Evolutionary conservation across 2,797 vertebrate species (phyloP).

Genomic region (Propithecus deckenii): DNA sequence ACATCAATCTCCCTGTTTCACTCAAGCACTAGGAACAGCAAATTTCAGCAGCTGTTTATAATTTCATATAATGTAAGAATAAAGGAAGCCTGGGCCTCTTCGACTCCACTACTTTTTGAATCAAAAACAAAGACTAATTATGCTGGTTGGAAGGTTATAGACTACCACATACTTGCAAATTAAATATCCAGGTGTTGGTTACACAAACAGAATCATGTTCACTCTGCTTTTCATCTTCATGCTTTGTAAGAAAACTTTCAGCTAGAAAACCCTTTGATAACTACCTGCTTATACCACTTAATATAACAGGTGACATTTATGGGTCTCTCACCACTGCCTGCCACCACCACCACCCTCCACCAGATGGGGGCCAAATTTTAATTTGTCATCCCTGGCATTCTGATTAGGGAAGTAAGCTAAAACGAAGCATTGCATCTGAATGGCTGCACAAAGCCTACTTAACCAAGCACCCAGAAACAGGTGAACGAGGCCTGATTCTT

Average conservation of each 20-base stretch:
- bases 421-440: neutral
- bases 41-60: fast-evolving
- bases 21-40: too few species aligned
- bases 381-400: neutral
- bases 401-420: neutral
- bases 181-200: neutral
- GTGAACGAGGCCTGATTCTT: fast-evolving
- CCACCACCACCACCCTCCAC: fast-evolving
- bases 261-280: neutral
- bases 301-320: neutral
- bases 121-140: neutral
- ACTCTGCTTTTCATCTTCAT: neutral
- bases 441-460: neutral
- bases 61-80: neutral
- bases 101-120: neutral
- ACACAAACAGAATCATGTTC: neutral
- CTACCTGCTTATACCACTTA: conserved; percentile 3
- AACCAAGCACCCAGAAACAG: neutral
- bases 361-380: neutral
- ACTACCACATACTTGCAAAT: neutral
- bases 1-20: fast-evolving
- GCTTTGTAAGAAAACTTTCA: conserved; percentile 47
- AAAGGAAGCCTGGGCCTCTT: neutral
- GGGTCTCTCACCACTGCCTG: neutral
- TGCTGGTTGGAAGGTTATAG: neutral